Percentiles rank a stretch among this genome's conserved stretches.
Evolutionary conservation across 2,113 vertebrate species (phyloP).

Genomic region (Hippocampus guttulatus): DNA sequence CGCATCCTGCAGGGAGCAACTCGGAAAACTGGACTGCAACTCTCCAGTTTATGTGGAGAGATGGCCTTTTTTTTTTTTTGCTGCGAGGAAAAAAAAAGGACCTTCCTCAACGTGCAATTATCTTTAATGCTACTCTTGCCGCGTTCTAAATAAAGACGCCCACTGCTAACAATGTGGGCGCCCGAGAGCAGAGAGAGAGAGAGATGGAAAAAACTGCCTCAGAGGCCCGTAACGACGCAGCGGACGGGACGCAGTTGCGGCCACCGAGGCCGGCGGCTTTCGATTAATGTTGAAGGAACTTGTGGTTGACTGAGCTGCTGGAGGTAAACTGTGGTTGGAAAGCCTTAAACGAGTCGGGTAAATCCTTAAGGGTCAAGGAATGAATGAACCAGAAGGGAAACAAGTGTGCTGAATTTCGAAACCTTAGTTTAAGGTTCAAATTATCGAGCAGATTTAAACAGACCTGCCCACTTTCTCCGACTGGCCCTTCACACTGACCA

Average conservation of each 20-base stretch:
- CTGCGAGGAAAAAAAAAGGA: constrained; percentile 42
- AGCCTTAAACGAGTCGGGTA: constrained; percentile 2
- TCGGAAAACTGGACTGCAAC: constrained; percentile 53
- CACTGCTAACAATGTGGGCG: constrained; percentile 67
- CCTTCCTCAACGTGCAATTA: constrained; percentile 76
- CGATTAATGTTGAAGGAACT: constrained; percentile 25
- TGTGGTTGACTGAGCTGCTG: constrained; percentile 22
- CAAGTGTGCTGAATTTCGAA: constrained; percentile 13
- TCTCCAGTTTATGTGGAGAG: constrained; percentile 65
- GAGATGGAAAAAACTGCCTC: constrained; percentile 61
- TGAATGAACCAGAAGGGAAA: constrained; percentile 5
- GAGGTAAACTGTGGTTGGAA: constrained; percentile 29
- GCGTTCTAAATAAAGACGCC: constrained; percentile 74
- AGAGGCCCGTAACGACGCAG: constrained; percentile 42
- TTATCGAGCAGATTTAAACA: too few species aligned
- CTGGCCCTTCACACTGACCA: too few species aligned
- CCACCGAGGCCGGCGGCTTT: constrained; percentile 30
- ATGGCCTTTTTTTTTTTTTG: constrained; percentile 46
- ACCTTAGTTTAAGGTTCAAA: not conserved
- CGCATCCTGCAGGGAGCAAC: constrained; percentile 59
- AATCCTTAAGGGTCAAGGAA: constrained; percentile 13
- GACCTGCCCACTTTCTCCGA: too few species aligned
- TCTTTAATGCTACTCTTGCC: constrained; percentile 77
- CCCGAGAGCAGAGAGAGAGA: constrained; percentile 59
- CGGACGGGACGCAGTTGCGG: constrained; percentile 38